A percentile compares a stretch with the other conserved stretches of the same genome.
These are phyloP conservation scores for Melanotaenia pygmaea DNA, from an alignment of 2,797 vertebrate species.

Conservation along the genomic window DNA sequence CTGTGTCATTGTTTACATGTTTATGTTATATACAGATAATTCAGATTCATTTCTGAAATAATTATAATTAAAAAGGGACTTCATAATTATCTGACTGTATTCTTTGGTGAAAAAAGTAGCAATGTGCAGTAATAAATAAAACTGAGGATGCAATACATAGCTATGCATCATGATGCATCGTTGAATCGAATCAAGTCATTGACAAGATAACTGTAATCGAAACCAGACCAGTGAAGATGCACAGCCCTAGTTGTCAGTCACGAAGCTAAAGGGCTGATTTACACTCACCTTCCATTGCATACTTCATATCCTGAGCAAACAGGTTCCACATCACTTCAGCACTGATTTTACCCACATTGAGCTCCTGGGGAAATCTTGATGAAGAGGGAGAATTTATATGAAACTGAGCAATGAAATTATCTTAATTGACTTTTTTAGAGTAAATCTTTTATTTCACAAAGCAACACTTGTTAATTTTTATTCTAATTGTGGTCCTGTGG, in stretches of 20 bases:
- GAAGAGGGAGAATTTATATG: constrained; percentile 15
- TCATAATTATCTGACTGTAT: too few relatives aligned
- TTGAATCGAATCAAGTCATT: too few relatives aligned
- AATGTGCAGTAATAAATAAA: too few relatives aligned
- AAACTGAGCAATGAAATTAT: constrained; percentile 5
- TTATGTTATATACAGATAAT: too few relatives aligned
- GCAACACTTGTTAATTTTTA: neutral
- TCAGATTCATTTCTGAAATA: too few relatives aligned
- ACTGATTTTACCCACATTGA: constrained; percentile 98
- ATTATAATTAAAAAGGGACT: too few relatives aligned
- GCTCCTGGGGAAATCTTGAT: constrained; percentile 95
- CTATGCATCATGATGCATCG: too few relatives aligned
- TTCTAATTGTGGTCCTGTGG: neutral
- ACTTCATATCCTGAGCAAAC: constrained; percentile 99
- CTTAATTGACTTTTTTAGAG: neutral
- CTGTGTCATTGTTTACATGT: too few relatives aligned
- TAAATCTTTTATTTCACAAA: neutral
- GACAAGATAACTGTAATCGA: too few relatives aligned
- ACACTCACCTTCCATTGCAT: constrained; percentile 96
- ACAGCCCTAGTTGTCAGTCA: neutral
- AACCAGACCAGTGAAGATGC: too few relatives aligned
- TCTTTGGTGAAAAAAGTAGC: too few relatives aligned
- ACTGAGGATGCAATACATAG: too few relatives aligned
- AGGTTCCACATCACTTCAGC: constrained; percentile 99
- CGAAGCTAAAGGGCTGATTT: neutral